Conservation (phyloP, 1,140 invertebrate species). For the Rhyacophila brunnea region DNA sequence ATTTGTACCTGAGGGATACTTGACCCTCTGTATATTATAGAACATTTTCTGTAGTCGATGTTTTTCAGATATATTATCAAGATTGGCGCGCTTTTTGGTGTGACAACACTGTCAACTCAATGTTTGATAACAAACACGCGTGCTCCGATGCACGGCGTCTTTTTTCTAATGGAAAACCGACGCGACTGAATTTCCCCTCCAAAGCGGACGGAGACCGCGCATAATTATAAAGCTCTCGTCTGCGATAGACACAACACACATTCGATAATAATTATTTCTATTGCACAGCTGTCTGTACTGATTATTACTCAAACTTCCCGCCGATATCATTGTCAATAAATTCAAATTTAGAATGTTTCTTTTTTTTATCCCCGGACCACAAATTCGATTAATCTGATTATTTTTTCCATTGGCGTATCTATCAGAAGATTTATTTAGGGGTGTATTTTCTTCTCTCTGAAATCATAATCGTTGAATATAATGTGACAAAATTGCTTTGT, state of each 20-base stretch:
- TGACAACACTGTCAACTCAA: constrained; percentile 6
- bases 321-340: no score
- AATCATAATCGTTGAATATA: not conserved
- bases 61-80: not conserved
- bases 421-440: no score
- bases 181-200: constrained; percentile 23
- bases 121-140: not conserved
- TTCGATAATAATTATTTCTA: constrained; percentile 26
- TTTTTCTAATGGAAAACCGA: not conserved
- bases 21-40: no score
- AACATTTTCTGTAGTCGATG: no score
- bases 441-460: no score
- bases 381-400: no score
- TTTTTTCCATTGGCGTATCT: no score
- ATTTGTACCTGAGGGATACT: no score
- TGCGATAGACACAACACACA: constrained; percentile 14
- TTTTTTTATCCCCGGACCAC: no score
- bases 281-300: constrained; percentile 16
- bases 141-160: not conserved
- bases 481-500: not conserved
- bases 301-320: no score
- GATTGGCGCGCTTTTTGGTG: not conserved
- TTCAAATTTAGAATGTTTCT: no score
- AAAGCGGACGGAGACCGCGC: constrained; percentile 4
- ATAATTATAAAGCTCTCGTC: constrained; percentile 30